These are phyloP conservation scores for Urophycis tenuis DNA, from an alignment of 2,797 vertebrate genomes.

Conservation along the genomic window DNA sequence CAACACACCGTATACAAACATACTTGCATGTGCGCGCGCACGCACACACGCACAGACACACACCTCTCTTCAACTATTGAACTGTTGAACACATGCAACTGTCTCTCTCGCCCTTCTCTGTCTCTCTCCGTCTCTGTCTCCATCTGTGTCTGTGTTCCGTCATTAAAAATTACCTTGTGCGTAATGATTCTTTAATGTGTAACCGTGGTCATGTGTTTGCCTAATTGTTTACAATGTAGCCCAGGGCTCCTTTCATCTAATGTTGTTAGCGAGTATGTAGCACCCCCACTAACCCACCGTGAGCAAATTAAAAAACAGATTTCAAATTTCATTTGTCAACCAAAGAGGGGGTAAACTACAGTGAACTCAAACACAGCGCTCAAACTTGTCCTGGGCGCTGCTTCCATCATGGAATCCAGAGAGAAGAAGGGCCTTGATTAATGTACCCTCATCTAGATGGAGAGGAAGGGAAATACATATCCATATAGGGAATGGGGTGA, in stretches of 20 bases:
- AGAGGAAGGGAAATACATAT: neutral
- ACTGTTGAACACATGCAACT: too few species aligned
- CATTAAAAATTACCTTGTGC: neutral
- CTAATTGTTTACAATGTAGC: neutral
- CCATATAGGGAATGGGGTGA: neutral
- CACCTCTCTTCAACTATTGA: neutral
- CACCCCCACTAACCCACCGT: neutral
- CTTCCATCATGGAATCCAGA: neutral
- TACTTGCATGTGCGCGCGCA: neutral
- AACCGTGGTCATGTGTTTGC: neutral
- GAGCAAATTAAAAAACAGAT: neutral
- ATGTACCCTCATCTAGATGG: slow-evolving; percentile 10
- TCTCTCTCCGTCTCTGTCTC: neutral
- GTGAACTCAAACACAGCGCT: neutral
- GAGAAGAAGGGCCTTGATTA: slow-evolving; percentile 6
- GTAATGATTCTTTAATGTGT: neutral
- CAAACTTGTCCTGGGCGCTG: neutral
- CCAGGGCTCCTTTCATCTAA: neutral
- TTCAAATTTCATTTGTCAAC: neutral
- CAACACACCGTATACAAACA: slow-evolving; percentile 4
- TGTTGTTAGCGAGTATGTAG: neutral
- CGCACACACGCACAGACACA: slow-evolving; percentile 3
- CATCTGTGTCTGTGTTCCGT: neutral
- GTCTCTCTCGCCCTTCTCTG: too few species aligned
- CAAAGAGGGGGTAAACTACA: too few species aligned